Evolutionary conservation across 1,140 invertebrate genomes (phyloP), one percentile per base, ranked within the genome.

Genomic region (Gyrodactylus salaris): DNA sequence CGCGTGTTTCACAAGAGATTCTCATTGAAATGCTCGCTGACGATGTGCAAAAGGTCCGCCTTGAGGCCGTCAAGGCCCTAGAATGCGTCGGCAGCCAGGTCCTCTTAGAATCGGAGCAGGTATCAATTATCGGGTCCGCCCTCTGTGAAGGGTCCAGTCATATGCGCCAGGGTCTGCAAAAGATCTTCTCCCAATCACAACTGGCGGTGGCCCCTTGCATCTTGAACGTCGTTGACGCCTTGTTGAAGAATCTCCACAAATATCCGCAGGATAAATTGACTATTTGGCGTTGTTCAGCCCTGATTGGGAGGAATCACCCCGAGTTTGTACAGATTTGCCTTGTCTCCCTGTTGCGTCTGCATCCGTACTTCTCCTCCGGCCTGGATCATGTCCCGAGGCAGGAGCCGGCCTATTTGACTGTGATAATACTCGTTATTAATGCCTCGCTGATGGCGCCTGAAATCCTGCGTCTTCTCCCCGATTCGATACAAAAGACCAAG

Each of bases 161-260:
- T 69, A 69, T 69, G 68, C 68, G 68, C 24, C 68, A 23, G 19
- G 19, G 19, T 23, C 19, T 69, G 20, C 68, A 69, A n/a, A 19
- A 69, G 23, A n/a, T 69, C 19, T 23, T 69, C 21, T 19, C 19
- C 1, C 2, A 19, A 69, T 69, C 20, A 7, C 68, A 23, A 7
- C 24, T 69, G 24, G 68, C 68, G 1, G 7, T 23, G 2, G 68
- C 68, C 23, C 68, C 19, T 2, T 19, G 19, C 2, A n/a, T 69
- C 7, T 7, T 69, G 21, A 19, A 23, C 19, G 19, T 69, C 7
- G 24, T 69, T n/a, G 68, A 69, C 19, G 68, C 19, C 24, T 21
- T 69, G 68, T 69, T 69, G 68, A 69, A 69, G 68, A 69, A 69
- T 69, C 24, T 69, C 7, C 20, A 69, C 7, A 69, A n/a, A 23